Evolutionary conservation across 2,797 vertebrate species (phyloP), one percentile per base, ranked within the genome.

Genomic region (Chloroceryle amazona): DNA sequence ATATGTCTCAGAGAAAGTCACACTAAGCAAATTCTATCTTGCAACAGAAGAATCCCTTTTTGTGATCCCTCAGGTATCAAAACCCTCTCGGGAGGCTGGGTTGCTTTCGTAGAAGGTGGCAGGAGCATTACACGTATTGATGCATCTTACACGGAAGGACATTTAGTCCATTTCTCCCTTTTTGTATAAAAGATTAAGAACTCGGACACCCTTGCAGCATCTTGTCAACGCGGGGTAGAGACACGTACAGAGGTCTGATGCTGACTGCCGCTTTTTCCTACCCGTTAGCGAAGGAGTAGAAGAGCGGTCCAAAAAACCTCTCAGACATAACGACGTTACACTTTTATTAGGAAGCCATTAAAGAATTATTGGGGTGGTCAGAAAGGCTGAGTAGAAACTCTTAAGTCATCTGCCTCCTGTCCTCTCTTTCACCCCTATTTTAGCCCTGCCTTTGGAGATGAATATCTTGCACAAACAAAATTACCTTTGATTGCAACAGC

Each of bases 381-480:
- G 86, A 93, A 90, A 89, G 66, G 76, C 86, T 76, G 84, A 65
- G 83, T 16, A 95, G 89, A 95, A 96, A 95, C 82, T 65, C 67
- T 80, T 81, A 86, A 91, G 88, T 91, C 85, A 93, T 96, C 89
- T 93, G 93, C 85, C 86, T 57, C 12, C 84, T 97, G 96, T 96
- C 95, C 97, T 97, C 96, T 97, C 82, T 90, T 79, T 97, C 93
- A 97, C 96, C 91, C 86, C 93, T 94, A 94, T 65, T 86, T 91
- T 76, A 84, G 89, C 85, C 94, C 85, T 96, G 96, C 95, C 96
- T 96, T 93, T 90, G 72, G 90, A 97, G 95, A 97, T 95, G 81
- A 91, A 49, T 72, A 96, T 92, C 94, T 96, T 76, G 87, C 89
- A 86, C 92, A 97, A 97, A 95, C 95, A 96, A 94, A 97, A 96